Conservation (phyloP, 2,113 vertebrate species). For the Tinamus guttatus region DNA sequence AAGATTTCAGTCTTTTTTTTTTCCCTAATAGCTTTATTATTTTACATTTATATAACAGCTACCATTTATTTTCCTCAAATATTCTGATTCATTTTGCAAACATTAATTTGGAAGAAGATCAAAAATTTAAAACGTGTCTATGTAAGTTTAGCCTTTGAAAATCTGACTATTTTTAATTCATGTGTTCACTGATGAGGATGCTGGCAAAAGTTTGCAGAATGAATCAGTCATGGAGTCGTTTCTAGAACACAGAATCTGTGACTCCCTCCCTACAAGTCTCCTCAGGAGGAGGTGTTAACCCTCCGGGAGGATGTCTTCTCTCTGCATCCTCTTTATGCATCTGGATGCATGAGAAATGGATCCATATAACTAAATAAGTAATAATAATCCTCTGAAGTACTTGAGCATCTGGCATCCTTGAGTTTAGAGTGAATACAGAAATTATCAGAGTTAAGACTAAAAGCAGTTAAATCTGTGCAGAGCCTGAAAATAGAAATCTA, state of each 20-base stretch:
- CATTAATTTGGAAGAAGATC: not conserved
- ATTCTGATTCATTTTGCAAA: not conserved
- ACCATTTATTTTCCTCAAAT: not conserved
- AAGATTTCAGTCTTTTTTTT: not conserved
- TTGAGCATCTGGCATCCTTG: slow-evolving; percentile 3
- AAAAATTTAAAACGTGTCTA: not conserved
- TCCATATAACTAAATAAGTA: slow-evolving; percentile 7
- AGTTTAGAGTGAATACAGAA: not conserved
- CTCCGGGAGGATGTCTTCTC: not conserved
- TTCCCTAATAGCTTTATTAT: not conserved
- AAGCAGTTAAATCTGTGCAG: slow-evolving; percentile 16
- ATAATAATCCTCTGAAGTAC: slow-evolving; percentile 9
- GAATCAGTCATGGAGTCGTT: not conserved
- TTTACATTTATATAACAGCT: not conserved
- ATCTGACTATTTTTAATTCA: not conserved
- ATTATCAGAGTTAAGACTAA: not conserved
- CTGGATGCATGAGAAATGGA: not conserved
- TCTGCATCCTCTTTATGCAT: not conserved
- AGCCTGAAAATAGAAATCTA: slow-evolving; percentile 10
- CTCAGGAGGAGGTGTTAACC: not conserved
- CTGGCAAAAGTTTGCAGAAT: not conserved
- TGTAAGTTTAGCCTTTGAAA: not conserved
- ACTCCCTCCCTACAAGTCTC: not conserved
- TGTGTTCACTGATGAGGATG: not conserved
- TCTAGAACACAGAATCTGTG: not conserved